These are phyloP conservation scores for Acanthochromis polyacanthus DNA, from an alignment of 2,113 vertebrate genomes.

Conservation along the genomic window DNA sequence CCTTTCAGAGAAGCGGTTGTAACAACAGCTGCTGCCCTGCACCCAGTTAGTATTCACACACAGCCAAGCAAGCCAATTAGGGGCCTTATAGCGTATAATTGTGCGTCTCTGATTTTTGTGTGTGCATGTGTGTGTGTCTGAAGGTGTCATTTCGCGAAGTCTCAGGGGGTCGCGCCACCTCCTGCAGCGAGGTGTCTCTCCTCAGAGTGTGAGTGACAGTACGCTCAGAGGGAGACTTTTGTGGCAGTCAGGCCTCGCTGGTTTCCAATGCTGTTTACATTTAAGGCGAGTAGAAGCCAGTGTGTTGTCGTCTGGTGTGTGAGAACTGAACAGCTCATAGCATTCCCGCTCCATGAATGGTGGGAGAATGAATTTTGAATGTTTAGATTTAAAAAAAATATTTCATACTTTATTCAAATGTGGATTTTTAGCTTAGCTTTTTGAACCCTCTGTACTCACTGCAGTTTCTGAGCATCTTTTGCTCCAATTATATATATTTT, in stretches of 20 bases:
- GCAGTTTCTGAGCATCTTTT: no score
- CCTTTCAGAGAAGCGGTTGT: slow-evolving; percentile 49
- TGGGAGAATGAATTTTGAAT: slow-evolving; percentile 31
- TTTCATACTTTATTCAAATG: neutral
- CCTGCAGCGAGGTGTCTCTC: slow-evolving; percentile 81
- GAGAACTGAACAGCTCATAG: slow-evolving; percentile 7
- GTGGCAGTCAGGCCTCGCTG: slow-evolving; percentile 73
- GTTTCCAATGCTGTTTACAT: slow-evolving; percentile 73
- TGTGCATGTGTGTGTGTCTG: slow-evolving; percentile 22
- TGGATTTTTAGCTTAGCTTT: neutral
- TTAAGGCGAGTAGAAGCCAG: slow-evolving; percentile 56
- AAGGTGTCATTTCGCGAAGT: slow-evolving; percentile 77
- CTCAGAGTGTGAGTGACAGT: slow-evolving; percentile 75
- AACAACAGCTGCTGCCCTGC: slow-evolving; percentile 73
- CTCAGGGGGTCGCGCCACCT: slow-evolving; percentile 76
- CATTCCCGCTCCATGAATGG: slow-evolving; percentile 8
- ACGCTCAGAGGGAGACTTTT: slow-evolving; percentile 60
- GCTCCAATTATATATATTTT: no score
- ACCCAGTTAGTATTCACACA: slow-evolving; percentile 71
- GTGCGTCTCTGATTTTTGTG: slow-evolving; percentile 49
- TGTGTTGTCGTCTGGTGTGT: slow-evolving; percentile 20
- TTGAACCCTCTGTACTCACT: no score
- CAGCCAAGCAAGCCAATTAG: slow-evolving; percentile 79
- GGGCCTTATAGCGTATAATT: slow-evolving; percentile 64
- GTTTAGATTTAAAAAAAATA: neutral